Conservation (phyloP, 2,888 invertebrate species). For the Coleophora flavipennella region DNA sequence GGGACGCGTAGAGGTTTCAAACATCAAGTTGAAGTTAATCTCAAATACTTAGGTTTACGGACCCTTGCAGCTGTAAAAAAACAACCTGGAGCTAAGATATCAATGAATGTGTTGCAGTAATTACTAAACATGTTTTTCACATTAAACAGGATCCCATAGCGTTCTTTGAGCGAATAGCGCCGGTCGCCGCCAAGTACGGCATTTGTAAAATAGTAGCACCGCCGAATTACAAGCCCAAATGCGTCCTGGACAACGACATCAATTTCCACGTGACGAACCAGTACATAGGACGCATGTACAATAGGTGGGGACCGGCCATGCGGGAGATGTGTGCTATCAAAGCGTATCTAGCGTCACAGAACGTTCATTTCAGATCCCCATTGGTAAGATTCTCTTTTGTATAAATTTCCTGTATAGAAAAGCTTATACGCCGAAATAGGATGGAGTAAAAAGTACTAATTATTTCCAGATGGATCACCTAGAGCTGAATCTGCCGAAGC, state of each 20-base stretch:
- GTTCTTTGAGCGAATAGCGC: constrained; percentile 85
- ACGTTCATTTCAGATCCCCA: constrained; percentile 82
- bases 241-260: constrained; percentile 87
- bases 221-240: constrained; percentile 79
- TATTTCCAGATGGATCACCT: constrained; percentile 39
- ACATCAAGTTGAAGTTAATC: too few species aligned
- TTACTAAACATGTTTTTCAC: too few species aligned
- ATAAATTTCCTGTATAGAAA: too few species aligned
- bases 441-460: too few species aligned
- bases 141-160: constrained; percentile 80
- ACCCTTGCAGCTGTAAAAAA: too few species aligned
- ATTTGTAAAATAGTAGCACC: constrained; percentile 93
- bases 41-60: too few species aligned
- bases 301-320: constrained; percentile 91
- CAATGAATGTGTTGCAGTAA: too few species aligned
- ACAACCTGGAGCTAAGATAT: too few species aligned
- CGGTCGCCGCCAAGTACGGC: constrained; percentile 84
- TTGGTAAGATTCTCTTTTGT: constrained; percentile 71
- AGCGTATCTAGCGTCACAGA: constrained; percentile 84
- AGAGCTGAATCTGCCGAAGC: constrained; percentile 89
- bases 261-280: constrained; percentile 91
- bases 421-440: too few species aligned
- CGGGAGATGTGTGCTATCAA: constrained; percentile 89
- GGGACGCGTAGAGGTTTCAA: too few species aligned
- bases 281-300: constrained; percentile 88